These are phyloP conservation scores for Calyptomena viridis DNA, from an alignment of 2,113 vertebrate species.

Conservation along the genomic window DNA sequence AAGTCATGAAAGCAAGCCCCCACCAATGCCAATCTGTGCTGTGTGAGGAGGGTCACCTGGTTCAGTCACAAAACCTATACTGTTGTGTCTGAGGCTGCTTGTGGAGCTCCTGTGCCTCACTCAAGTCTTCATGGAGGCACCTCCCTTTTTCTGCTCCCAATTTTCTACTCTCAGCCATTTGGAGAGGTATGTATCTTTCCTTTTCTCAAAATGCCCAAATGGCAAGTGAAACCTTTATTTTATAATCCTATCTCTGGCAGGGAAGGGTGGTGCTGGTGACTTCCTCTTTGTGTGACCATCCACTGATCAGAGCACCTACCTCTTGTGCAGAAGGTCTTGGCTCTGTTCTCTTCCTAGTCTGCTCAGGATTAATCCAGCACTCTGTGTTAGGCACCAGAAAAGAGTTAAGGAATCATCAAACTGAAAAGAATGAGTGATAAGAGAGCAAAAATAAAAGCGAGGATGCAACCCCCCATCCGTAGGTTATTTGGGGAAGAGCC, in stretches of 20 bases:
- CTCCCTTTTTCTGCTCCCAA: neutral
- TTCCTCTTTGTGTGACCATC: neutral
- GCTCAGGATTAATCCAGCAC: neutral
- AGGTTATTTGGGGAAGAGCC: neutral
- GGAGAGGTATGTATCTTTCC: neutral
- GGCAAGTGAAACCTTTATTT: neutral
- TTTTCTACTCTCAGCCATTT: neutral
- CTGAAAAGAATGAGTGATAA: neutral
- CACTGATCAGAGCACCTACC: neutral
- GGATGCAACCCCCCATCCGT: neutral
- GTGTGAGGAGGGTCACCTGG: fast-evolving
- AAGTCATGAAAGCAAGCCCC: neutral
- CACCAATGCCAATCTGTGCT: neutral
- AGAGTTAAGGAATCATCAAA: neutral
- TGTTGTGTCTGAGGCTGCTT: neutral
- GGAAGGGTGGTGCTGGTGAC: neutral
- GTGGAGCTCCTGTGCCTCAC: neutral
- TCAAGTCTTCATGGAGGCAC: neutral
- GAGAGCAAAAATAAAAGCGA: neutral
- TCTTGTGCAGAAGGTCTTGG: neutral
- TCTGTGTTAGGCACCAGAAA: neutral
- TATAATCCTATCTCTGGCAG: neutral
- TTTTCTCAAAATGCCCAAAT: neutral
- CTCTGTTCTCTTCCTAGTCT: neutral
- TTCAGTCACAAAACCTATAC: neutral